phyloP scores from a whole-genome alignment of 2,888 invertebrate species.

The Biston betularia region DNA sequence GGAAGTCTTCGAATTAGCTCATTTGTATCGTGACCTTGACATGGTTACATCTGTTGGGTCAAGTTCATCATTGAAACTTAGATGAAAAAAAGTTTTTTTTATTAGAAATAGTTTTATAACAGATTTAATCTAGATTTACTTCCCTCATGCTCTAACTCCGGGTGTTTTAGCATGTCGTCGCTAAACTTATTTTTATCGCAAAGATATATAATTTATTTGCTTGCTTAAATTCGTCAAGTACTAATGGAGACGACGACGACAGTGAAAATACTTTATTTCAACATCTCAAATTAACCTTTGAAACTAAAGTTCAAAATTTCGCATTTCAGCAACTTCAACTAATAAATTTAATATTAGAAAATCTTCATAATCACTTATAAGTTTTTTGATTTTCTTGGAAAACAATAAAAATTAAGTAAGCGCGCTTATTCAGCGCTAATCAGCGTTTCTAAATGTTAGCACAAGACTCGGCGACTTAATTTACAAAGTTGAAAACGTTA shows the following conservation, averaged over 20 bases:
- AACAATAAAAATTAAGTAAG: constrained; percentile 55
- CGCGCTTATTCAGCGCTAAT: constrained; percentile 65
- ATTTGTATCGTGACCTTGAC: constrained; percentile 55
- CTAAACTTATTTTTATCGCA: too few relatives aligned
- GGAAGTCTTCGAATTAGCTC: constrained; percentile 62
- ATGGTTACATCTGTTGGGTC: constrained; percentile 44
- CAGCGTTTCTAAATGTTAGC: constrained; percentile 79
- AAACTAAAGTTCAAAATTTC: not conserved
- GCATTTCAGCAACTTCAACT: not conserved
- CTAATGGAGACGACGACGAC: too few relatives aligned
- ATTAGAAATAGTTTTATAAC: too few relatives aligned
- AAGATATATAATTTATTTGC: too few relatives aligned
- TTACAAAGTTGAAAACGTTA: constrained; percentile 74
- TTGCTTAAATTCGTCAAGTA: too few relatives aligned
- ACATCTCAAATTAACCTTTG: not conserved
- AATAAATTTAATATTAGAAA: not conserved
- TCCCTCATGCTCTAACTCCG: too few relatives aligned
- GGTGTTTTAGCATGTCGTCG: too few relatives aligned
- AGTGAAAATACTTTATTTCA: not conserved
- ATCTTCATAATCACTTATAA: not conserved
- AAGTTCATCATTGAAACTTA: constrained; percentile 39
- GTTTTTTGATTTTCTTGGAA: constrained; percentile 2
- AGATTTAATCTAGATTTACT: too few relatives aligned
- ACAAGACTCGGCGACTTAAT: constrained; percentile 76
- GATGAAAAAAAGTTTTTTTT: too few relatives aligned